phyloP scores from a whole-genome alignment of 2,797 vertebrate species.

The Protonibea diacanthus region DNA sequence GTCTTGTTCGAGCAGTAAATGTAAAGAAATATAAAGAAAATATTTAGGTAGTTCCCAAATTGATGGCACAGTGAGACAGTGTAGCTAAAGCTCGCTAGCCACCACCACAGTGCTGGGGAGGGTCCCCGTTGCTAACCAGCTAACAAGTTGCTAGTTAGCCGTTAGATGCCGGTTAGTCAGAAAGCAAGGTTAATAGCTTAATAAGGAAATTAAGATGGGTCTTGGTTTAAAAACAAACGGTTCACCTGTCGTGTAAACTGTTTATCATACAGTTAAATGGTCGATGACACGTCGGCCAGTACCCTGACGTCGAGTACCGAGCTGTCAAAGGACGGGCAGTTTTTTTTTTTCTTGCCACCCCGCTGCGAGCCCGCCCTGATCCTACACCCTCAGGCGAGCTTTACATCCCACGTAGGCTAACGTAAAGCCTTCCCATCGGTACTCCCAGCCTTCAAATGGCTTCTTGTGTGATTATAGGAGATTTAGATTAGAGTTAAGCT shows the following conservation, averaged over 20 bases:
- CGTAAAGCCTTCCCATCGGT: rapidly evolving
- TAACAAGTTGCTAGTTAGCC: constrained; percentile 41
- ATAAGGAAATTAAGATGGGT: background rate
- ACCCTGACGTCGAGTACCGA: constrained; percentile 28
- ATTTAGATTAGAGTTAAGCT: rapidly evolving
- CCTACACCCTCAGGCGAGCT: background rate
- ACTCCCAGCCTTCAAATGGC: rapidly evolving
- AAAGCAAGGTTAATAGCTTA: background rate
- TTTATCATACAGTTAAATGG: background rate
- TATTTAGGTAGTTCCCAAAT: constrained; percentile 11
- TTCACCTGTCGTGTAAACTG: background rate
- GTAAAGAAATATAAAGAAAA: background rate
- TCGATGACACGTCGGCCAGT: constrained; percentile 53
- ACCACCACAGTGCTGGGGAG: constrained; percentile 31
- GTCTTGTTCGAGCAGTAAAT: background rate
- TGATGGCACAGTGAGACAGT: background rate
- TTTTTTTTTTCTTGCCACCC: background rate
- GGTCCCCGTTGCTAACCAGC: constrained; percentile 47
- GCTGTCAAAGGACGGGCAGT: constrained; percentile 65
- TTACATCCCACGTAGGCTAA: background rate
- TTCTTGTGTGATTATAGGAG: rapidly evolving
- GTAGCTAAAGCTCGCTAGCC: constrained; percentile 40
- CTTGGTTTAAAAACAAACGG: background rate
- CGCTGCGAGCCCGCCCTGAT: constrained; percentile 9
- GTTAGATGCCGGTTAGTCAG: constrained; percentile 9